Base-by-base conservation (phyloP, 2,888 invertebrate species). In the Campoplex capitator region DNA sequence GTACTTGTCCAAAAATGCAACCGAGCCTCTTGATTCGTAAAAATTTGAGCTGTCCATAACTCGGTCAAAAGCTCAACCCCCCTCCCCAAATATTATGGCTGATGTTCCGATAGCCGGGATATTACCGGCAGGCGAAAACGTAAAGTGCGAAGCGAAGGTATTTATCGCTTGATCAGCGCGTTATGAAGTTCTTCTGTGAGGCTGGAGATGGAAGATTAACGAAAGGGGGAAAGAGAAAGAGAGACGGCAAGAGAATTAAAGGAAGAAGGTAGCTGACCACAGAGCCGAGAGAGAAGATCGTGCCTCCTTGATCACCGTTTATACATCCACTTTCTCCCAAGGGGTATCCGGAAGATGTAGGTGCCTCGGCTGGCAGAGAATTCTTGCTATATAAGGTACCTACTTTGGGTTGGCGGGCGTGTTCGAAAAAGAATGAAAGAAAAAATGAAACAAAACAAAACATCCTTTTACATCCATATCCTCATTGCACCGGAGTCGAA, bases 261-360 rank as follows among this genome's bases (percentile, higher is more conserved):
- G 42, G 68, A 23, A 67, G 76, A 48, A 48, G 81, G 79, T 16
- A 65, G 70, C 78, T 81, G 84, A 87, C 84, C 87, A 65, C 84
- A 84, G 73, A 81, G 45, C 68, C 68, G 73, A 80, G 80, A 84
- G 81, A 75, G 74, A 67, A 65, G 78, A 87, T 84, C 78, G 77
- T 78, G 68, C 77, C 84, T 81, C 81, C 75, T 82, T 75, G 84
- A 87, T 87, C 84, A 42, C 58, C 84, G 75, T 70, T 84, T 87
- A 75, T 68, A 83, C 84, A 54, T 70, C 77, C 68, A 87, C 87
- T 87, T 87, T 87, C 87, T 82, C 87, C 75, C 84, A 35, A 78
- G 76, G 87, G 78, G 78, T 56, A 86, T 86, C 65, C 80, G 80
- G 70, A 76, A 81, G 81, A 82, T 62, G 56, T 73, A 38, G 51